These are phyloP conservation scores for Lobophora halterata DNA, from an alignment of 2,888 invertebrate species.

Conservation along the genomic window DNA sequence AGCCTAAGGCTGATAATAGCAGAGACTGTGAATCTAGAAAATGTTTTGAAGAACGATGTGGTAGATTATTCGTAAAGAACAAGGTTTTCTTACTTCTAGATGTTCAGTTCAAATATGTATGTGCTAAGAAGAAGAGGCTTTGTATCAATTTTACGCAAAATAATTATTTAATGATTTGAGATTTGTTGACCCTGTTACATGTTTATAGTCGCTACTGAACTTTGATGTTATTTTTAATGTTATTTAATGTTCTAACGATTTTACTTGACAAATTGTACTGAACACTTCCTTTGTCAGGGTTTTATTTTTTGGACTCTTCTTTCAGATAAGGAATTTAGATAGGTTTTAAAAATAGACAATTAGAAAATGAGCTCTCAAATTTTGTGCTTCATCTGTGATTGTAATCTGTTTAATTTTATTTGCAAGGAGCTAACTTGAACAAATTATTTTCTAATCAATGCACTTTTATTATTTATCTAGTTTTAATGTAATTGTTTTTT, in stretches of 20 bases:
- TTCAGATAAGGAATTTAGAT: constrained; percentile 7
- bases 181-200: constrained; percentile 40
- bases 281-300: constrained; percentile 46
- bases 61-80: constrained; percentile 14
- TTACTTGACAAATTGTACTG: constrained; percentile 50
- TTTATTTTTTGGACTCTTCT: constrained; percentile 36
- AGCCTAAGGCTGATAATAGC: too few relatives aligned
- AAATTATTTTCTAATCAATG: constrained; percentile 66
- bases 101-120: constrained; percentile 9
- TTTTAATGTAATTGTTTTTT: constrained; percentile 68
- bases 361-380: constrained; percentile 64
- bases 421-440: constrained; percentile 67
- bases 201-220: constrained; percentile 34
- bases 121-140: constrained; percentile 29
- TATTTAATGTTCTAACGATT: constrained; percentile 48
- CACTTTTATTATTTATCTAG: constrained; percentile 78
- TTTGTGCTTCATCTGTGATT: constrained; percentile 73
- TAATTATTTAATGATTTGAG: constrained; percentile 35
- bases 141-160: constrained; percentile 23
- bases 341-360: constrained; percentile 32
- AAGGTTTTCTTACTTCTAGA: constrained; percentile 16
- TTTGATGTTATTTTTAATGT: constrained; percentile 47
- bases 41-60: too few relatives aligned
- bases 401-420: constrained; percentile 63
- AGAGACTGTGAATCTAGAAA: too few relatives aligned